Percentiles rank a stretch among this genome's conserved stretches.
These are phyloP conservation scores for Danio aesculapii DNA, from an alignment of 2,797 vertebrate genomes.

Conservation along the genomic window DNA sequence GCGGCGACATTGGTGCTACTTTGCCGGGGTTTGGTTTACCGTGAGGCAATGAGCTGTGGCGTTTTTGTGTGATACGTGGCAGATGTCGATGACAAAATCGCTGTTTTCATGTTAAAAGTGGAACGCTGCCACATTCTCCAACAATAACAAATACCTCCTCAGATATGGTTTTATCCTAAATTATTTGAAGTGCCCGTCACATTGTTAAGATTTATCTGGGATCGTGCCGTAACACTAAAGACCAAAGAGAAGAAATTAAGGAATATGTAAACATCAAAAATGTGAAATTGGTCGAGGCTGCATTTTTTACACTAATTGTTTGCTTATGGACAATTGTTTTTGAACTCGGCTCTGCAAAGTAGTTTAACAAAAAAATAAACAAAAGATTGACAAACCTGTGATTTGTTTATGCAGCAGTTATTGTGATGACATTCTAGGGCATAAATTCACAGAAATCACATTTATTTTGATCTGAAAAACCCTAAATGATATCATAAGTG, in stretches of 20 bases:
- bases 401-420: conserved; percentile 17
- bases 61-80: conserved; percentile 77
- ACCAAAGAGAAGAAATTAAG: conserved; percentile 62
- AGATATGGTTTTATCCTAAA: conserved; percentile 62
- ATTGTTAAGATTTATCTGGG: conserved; percentile 56
- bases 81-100: conserved; percentile 82
- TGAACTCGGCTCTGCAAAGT: conserved; percentile 22
- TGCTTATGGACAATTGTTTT: conserved; percentile 61
- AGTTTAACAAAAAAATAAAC: neutral
- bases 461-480: conserved; percentile 24
- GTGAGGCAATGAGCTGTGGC: conserved; percentile 69
- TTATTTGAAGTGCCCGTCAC: conserved; percentile 58
- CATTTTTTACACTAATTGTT: conserved; percentile 62
- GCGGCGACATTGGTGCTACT: conserved; percentile 62
- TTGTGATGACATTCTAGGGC: neutral
- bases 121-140: conserved; percentile 74
- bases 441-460: conserved; percentile 5
- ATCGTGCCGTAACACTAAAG: conserved; percentile 60
- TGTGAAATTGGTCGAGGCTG: conserved; percentile 54
- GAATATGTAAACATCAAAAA: conserved; percentile 63
- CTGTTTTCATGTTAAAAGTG: conserved; percentile 75
- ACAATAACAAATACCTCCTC: conserved; percentile 70
- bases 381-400: neutral
- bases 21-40: conserved; percentile 76
- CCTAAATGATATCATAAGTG: conserved; percentile 6